A percentile compares a stretch with the other conserved stretches of the same genome.
Conservation (phyloP, 2,113 vertebrate species). For the Microtus montanus region DNA sequence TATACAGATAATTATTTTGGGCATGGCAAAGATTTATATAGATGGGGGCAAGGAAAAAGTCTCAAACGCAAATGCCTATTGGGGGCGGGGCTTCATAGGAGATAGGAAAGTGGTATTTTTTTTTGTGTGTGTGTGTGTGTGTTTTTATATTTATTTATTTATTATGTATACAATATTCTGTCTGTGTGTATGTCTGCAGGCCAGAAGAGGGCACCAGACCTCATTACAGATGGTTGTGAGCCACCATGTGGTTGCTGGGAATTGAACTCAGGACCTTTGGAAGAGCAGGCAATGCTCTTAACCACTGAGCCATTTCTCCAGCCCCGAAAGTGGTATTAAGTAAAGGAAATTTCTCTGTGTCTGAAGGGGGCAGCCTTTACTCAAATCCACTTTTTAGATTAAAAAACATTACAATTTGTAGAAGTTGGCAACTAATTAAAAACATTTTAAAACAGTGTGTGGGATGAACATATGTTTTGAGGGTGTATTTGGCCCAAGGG, state of each 20-base stretch:
- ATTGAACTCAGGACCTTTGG: too few relatives aligned
- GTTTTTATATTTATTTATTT: too few relatives aligned
- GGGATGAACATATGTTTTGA: conserved; percentile 79
- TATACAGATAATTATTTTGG: not conserved
- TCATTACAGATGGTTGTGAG: too few relatives aligned
- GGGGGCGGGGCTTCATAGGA: not conserved
- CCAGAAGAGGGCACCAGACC: too few relatives aligned
- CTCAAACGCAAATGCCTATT: not conserved
- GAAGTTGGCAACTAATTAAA: conserved; percentile 77
- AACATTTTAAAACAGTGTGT: conserved; percentile 80
- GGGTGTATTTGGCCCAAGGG: conserved; percentile 77
- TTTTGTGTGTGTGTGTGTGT: too few relatives aligned
- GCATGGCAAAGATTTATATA: not conserved
- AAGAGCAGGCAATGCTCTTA: too few relatives aligned
- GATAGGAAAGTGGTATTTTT: not conserved
- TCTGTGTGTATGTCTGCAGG: too few relatives aligned
- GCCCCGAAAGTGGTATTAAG: not conserved
- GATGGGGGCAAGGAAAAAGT: not conserved
- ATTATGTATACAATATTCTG: too few relatives aligned
- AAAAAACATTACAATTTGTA: conserved; percentile 69
- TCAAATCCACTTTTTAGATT: conserved; percentile 30
- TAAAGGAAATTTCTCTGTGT: not conserved
- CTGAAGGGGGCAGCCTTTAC: conserved; percentile 65
- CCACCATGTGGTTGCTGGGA: too few relatives aligned
- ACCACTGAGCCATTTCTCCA: too few relatives aligned